Percentiles rank a stretch among this genome's conserved stretches.
These are phyloP conservation scores for Myrmecobius fasciatus DNA, from an alignment of 2,113 vertebrate genomes.

Conservation along the genomic window DNA sequence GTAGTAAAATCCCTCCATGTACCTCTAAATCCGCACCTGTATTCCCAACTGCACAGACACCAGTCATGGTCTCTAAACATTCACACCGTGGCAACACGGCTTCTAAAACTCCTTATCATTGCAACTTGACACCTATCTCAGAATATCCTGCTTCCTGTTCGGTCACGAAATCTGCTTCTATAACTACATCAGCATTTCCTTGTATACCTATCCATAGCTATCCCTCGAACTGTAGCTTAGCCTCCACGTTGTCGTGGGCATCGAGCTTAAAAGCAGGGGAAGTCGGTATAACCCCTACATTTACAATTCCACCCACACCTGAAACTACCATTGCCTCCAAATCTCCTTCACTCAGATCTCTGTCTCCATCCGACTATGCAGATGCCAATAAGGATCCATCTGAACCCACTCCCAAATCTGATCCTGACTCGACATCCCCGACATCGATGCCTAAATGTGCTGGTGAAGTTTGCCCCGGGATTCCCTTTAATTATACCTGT, in stretches of 20 bases:
- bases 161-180: neutral
- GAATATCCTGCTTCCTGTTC: neutral
- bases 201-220: neutral
- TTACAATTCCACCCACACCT: neutral
- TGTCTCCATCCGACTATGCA: neutral
- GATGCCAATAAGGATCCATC: neutral
- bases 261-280: neutral
- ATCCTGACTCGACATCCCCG: neutral
- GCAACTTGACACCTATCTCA: neutral
- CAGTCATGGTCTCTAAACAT: neutral
- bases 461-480: neutral
- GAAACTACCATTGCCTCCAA: neutral
- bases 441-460: neutral
- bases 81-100: neutral
- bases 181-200: neutral
- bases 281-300: too few relatives aligned
- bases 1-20: neutral
- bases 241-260: neutral
- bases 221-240: neutral
- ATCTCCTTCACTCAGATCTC: neutral
- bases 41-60: neutral
- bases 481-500: neutral
- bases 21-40: neutral
- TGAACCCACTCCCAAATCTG: neutral
- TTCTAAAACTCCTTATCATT: neutral